These are phyloP conservation scores for Prenolepis imparis DNA, from an alignment of 2,888 invertebrate genomes.

Conservation along the genomic window DNA sequence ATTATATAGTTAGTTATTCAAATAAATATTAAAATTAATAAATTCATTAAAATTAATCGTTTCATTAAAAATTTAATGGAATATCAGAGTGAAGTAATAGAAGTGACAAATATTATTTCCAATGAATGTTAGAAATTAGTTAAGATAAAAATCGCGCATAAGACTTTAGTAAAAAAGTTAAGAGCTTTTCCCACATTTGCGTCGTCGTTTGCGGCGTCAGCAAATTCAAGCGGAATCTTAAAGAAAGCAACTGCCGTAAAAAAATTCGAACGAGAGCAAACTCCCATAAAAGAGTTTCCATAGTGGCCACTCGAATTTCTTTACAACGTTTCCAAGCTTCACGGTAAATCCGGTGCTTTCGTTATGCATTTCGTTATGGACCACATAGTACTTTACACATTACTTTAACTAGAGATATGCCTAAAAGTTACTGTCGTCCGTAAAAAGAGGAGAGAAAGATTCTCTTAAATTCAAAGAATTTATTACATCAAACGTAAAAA, in stretches of 20 bases:
- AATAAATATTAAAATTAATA: neutral
- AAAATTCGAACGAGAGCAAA: conserved; percentile 41
- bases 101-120: neutral
- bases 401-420: neutral
- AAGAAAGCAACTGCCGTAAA: conserved; percentile 53
- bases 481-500: neutral
- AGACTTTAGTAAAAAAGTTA: neutral
- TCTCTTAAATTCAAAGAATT: neutral
- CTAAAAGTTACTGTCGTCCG: conserved; percentile 7
- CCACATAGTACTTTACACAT: conserved; percentile 16
- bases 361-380: conserved; percentile 5
- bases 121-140: neutral
- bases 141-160: neutral
- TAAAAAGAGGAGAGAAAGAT: neutral
- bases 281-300: conserved; percentile 43
- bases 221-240: conserved; percentile 38
- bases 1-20: neutral
- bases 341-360: conserved; percentile 43
- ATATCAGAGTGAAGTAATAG: neutral
- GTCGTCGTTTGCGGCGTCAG: conserved; percentile 22
- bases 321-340: conserved; percentile 13
- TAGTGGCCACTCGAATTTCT: conserved; percentile 41
- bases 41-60: neutral
- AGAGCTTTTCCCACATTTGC: conserved; percentile 25
- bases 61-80: neutral